These are phyloP conservation scores for Pomatorhinus ruficollis DNA, from an alignment of 2,113 vertebrate species.

Conservation along the genomic window DNA sequence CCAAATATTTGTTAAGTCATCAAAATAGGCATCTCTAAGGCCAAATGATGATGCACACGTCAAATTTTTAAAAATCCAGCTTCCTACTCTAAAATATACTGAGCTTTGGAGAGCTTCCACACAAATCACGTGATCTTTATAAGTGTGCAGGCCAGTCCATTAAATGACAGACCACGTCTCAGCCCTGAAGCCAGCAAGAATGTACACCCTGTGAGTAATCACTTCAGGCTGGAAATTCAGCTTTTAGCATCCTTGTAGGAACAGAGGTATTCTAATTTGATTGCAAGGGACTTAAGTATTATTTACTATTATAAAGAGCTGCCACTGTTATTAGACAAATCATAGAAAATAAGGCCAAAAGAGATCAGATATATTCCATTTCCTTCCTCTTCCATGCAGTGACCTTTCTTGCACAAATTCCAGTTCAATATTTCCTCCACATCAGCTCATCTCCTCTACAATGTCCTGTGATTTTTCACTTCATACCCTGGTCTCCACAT, in stretches of 20 bases:
- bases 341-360: background rate
- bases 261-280: background rate
- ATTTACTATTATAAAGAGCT: background rate
- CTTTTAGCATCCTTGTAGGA: background rate
- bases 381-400: background rate
- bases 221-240: slow-evolving; percentile 29
- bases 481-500: background rate
- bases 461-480: background rate
- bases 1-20: background rate
- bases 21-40: background rate
- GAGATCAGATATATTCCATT: background rate
- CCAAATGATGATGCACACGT: background rate
- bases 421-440: background rate
- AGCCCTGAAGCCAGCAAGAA: background rate
- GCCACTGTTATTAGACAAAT: background rate
- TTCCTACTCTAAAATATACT: background rate
- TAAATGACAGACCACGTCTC: background rate
- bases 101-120: background rate
- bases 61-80: background rate
- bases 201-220: background rate
- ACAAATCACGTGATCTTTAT: background rate
- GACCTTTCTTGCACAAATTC: background rate
- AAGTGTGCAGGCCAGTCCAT: background rate
- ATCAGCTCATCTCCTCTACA: background rate
- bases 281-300: background rate